Conservation (phyloP, 2,113 vertebrate genomes). For the Callorhinus ursinus region DNA sequence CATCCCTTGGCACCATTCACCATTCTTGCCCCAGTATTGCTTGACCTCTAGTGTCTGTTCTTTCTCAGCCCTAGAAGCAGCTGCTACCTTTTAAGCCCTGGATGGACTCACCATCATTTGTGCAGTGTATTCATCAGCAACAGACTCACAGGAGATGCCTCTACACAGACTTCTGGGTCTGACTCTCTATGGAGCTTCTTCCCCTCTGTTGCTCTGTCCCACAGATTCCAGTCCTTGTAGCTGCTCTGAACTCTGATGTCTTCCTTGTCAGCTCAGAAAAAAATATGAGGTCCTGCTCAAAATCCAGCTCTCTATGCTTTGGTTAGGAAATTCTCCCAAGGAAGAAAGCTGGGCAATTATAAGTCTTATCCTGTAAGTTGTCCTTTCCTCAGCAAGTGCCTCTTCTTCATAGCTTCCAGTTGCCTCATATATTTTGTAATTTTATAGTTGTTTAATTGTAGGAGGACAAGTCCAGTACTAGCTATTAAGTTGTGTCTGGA, state of each 20-base stretch:
- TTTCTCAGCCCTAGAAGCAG: not conserved
- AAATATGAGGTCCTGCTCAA: not conserved
- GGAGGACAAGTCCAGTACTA: not conserved
- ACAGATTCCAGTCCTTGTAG: not conserved
- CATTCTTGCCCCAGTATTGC: not conserved
- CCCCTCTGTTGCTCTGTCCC: not conserved
- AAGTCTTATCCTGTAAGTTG: not conserved
- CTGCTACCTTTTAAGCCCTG: not conserved
- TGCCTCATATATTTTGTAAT: not conserved
- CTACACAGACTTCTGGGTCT: not conserved
- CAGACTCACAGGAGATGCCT: not conserved
- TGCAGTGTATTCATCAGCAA: not conserved
- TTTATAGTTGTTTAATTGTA: not conserved
- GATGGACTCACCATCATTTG: fast-evolving
- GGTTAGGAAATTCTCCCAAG: not conserved
- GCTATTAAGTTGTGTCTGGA: conserved; percentile 10
- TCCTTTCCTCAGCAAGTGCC: not conserved
- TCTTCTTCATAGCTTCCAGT: not conserved
- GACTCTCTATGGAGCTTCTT: too few relatives aligned
- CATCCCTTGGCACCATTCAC: not conserved
- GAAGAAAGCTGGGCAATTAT: not conserved
- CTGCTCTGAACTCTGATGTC: not conserved
- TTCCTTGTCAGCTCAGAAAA: not conserved
- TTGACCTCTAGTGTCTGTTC: not conserved
- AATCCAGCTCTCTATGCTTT: not conserved